Evolutionary conservation across 92 coral and sea anemone species (phyloP).

Genomic region (Diadumene lineata): DNA sequence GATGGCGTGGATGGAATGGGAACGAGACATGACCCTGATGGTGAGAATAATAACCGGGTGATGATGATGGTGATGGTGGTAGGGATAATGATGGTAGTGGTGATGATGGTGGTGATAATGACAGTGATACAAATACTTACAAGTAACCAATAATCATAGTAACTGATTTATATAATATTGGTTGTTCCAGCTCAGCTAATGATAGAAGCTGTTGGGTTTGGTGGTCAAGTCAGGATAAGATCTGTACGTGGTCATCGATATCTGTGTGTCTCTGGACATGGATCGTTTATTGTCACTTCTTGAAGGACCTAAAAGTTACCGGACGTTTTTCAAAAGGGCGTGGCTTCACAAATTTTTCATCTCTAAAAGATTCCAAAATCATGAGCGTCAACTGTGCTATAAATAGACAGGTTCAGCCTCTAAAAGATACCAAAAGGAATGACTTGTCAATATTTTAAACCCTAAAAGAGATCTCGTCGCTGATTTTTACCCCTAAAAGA

Average conservation of each 20-base stretch:
- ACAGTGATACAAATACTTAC: neutral
- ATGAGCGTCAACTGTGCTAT: no score
- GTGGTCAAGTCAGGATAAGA: conserved; percentile 59
- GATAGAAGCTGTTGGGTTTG: conserved; percentile 68
- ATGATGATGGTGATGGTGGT: neutral
- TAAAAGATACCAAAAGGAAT: no score
- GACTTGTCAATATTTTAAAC: no score
- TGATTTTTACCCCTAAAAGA: no score
- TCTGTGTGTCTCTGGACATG: conserved; percentile 55
- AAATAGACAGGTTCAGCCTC: no score
- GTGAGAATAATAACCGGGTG: conserved; percentile 40
- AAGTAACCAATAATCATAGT: no score
- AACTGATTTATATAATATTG: no score
- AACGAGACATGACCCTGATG: conserved; percentile 40
- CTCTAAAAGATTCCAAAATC: no score
- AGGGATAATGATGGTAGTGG: neutral
- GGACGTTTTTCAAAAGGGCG: no score
- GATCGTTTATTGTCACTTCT: conserved; percentile 52
- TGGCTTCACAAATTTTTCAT: no score
- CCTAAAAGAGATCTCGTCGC: no score
- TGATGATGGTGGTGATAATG: neutral
- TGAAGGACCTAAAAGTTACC: no score
- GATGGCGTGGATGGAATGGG: conserved; percentile 64
- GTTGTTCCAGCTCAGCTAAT: conserved; percentile 59
- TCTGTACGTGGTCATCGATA: conserved; percentile 51